These are phyloP conservation scores for Ectropis grisescens DNA, from an alignment of 1,140 invertebrate species.

Conservation along the genomic window DNA sequence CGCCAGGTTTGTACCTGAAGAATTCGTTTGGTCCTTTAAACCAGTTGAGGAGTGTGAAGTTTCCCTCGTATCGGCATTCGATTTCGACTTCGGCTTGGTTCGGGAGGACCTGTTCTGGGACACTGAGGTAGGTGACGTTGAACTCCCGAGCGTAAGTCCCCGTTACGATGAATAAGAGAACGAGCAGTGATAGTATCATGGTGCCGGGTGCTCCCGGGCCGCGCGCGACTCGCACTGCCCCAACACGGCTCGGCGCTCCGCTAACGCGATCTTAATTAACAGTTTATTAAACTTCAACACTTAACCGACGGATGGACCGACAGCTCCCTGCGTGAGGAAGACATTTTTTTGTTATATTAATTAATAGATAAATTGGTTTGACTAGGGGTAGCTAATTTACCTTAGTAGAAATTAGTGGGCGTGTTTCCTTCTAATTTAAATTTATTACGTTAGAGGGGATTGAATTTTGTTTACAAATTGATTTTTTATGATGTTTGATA, in stretches of 20 bases:
- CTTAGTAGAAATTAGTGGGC: too few relatives aligned
- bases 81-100: slow-evolving; percentile 41
- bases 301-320: slow-evolving; percentile 43
- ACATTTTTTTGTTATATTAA: slow-evolving; percentile 41
- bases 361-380: slow-evolving; percentile 50
- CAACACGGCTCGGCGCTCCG: slow-evolving; percentile 26
- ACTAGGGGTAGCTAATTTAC: slow-evolving; percentile 35
- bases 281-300: slow-evolving; percentile 65
- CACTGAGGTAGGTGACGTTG: slow-evolving; percentile 49
- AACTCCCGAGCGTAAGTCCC: slow-evolving; percentile 26
- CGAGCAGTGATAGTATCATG: slow-evolving; percentile 31
- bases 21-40: slow-evolving; percentile 54
- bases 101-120: slow-evolving; percentile 35
- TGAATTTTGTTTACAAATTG: too few relatives aligned
- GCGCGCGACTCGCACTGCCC: slow-evolving; percentile 48
- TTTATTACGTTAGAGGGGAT: too few relatives aligned
- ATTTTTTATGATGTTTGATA: too few relatives aligned
- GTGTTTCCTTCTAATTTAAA: too few relatives aligned
- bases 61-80: slow-evolving; percentile 54
- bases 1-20: slow-evolving; percentile 51
- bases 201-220: slow-evolving; percentile 40
- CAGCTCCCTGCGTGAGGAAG: slow-evolving; percentile 26
- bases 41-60: slow-evolving; percentile 59
- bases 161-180: slow-evolving; percentile 14
- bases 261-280: slow-evolving; percentile 55